These are phyloP conservation scores for Empis stercorea DNA, from an alignment of 2,888 invertebrate genomes.

Conservation along the genomic window DNA sequence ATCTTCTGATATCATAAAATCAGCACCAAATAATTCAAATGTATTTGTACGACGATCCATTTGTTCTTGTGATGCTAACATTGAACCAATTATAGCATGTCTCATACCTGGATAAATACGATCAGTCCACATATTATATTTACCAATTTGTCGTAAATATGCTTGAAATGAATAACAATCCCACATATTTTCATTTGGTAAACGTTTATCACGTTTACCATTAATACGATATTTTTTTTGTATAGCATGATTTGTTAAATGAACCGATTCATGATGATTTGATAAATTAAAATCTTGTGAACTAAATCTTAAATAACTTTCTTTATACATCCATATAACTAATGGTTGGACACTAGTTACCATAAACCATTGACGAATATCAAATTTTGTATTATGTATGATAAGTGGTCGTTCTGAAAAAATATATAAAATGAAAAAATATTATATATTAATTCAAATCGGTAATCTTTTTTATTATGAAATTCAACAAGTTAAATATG, in stretches of 20 bases:
- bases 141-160: slow-evolving; percentile 45
- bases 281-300: slow-evolving; percentile 75
- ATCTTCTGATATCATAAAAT: slow-evolving; percentile 84
- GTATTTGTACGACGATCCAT: slow-evolving; percentile 70
- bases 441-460: too few relatives aligned
- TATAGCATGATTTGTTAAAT: slow-evolving; percentile 86
- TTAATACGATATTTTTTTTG: slow-evolving; percentile 75
- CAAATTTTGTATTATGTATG: slow-evolving; percentile 84
- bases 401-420: slow-evolving; percentile 70
- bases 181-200: slow-evolving; percentile 94
- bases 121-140: slow-evolving; percentile 66
- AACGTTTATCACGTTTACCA: slow-evolving; percentile 53
- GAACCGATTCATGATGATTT: slow-evolving; percentile 84
- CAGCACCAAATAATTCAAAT: slow-evolving; percentile 89
- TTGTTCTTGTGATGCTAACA: slow-evolving; percentile 74
- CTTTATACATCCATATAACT: slow-evolving; percentile 86
- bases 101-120: slow-evolving; percentile 83
- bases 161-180: slow-evolving; percentile 67
- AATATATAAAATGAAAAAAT: background rate
- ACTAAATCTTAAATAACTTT: slow-evolving; percentile 85
- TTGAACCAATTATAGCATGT: slow-evolving; percentile 59
- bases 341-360: slow-evolving; percentile 83
- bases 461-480: too few relatives aligned
- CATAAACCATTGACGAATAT: slow-evolving; percentile 91
- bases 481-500: too few relatives aligned